A percentile compares a stretch with the other conserved stretches of the same genome.
These are phyloP conservation scores for Orussus abietinus DNA, from an alignment of 1,140 invertebrate species.

Conservation along the genomic window DNA sequence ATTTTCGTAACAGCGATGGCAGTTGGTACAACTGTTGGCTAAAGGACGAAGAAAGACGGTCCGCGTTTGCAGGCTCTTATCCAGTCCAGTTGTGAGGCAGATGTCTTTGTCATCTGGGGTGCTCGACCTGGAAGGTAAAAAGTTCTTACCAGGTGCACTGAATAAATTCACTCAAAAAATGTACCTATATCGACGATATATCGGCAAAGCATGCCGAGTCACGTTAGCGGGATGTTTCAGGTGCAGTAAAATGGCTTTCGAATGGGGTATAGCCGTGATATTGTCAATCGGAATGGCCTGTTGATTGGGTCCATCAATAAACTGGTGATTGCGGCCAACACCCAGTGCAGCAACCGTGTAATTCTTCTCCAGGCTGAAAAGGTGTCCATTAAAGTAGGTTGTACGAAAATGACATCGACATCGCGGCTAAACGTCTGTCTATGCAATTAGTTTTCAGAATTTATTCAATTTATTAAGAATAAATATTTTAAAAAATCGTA, in stretches of 20 bases:
- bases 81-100: constrained; percentile 55
- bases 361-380: constrained; percentile 56
- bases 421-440: neutral
- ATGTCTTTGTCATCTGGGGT: constrained; percentile 42
- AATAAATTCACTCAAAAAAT: constrained; percentile 42
- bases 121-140: constrained; percentile 21
- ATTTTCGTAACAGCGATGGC: constrained; percentile 56
- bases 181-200: constrained; percentile 43
- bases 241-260: constrained; percentile 58
- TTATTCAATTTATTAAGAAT: constrained; percentile 1
- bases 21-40: constrained; percentile 48
- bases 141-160: constrained; percentile 26
- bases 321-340: constrained; percentile 54
- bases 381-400: constrained; percentile 8
- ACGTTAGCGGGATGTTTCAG: constrained; percentile 55
- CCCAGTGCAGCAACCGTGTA: constrained; percentile 66
- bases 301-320: constrained; percentile 63
- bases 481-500: constrained; percentile 35
- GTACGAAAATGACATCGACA: neutral
- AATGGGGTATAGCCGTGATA: constrained; percentile 51
- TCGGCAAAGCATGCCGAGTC: constrained; percentile 62
- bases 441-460: constrained; percentile 15
- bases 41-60: constrained; percentile 50
- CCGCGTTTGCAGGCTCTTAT: constrained; percentile 41
- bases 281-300: constrained; percentile 59